These are phyloP conservation scores for Oxyura jamaicensis DNA, from an alignment of 2,113 vertebrate species.

Conservation along the genomic window DNA sequence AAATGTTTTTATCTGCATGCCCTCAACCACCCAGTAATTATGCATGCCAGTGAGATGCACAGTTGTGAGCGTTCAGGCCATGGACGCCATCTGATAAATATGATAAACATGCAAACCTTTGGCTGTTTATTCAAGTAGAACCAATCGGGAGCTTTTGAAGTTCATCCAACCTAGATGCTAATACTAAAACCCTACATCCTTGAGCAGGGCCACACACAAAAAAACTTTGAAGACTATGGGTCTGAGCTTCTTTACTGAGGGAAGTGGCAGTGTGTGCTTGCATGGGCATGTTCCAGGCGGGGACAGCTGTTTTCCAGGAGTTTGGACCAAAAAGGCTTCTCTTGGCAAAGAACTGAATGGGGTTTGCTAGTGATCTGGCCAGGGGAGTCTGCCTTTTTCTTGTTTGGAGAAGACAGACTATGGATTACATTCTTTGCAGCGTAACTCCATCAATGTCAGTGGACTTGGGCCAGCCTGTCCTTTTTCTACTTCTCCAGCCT, in stretches of 20 bases:
- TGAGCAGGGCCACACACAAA: neutral
- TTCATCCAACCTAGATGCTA: neutral
- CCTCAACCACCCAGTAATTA: neutral
- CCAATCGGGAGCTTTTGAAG: neutral
- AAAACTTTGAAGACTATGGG: neutral
- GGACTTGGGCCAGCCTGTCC: neutral
- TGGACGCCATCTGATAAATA: neutral
- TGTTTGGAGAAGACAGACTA: neutral
- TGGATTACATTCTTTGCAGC: neutral
- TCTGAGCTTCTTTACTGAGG: neutral
- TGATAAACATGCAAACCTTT: neutral
- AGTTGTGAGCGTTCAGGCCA: neutral
- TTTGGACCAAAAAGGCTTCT: neutral
- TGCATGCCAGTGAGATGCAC: neutral
- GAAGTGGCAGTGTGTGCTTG: neutral
- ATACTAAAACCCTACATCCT: neutral
- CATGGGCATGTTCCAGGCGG: neutral
- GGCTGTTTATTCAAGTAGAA: neutral
- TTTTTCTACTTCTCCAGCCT: neutral
- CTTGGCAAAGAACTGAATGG: neutral
- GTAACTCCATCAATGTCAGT: neutral
- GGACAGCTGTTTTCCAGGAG: neutral
- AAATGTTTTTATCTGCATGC: neutral
- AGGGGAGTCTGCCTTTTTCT: slow-evolving; percentile 39
- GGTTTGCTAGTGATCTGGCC: slow-evolving; percentile 52